These are phyloP conservation scores for Trachelus troglodyta DNA, from an alignment of 2,888 invertebrate species.

Conservation along the genomic window DNA sequence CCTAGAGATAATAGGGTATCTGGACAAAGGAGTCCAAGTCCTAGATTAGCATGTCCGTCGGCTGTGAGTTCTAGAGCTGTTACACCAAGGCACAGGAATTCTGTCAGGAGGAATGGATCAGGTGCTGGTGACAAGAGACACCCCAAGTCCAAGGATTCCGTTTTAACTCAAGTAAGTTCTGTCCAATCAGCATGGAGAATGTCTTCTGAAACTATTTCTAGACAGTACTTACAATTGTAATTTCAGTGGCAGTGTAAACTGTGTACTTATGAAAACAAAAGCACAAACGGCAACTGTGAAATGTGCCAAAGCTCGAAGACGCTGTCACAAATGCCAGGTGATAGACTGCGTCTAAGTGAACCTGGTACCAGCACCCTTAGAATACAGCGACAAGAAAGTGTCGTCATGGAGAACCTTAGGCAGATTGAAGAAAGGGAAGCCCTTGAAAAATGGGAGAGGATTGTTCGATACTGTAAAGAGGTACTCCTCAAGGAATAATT, in stretches of 20 bases:
- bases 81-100: conserved; percentile 61
- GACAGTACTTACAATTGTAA: neutral
- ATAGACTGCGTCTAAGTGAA: conserved; percentile 62
- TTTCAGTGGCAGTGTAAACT: conserved; percentile 79
- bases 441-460: conserved; percentile 90
- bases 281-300: conserved; percentile 74
- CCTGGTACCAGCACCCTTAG: conserved; percentile 64
- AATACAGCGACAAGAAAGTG: conserved; percentile 76
- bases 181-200: neutral
- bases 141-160: conserved; percentile 51
- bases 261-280: conserved; percentile 84
- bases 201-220: neutral
- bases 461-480: conserved; percentile 88
- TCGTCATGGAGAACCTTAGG: conserved; percentile 84
- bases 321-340: conserved; percentile 57
- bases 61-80: conserved; percentile 53
- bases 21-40: conserved; percentile 61
- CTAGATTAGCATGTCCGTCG: conserved; percentile 44
- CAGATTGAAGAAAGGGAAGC: conserved; percentile 89
- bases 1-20: conserved; percentile 46
- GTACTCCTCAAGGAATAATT: conserved; percentile 61
- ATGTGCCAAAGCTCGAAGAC: conserved; percentile 78
- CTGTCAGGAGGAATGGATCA: conserved; percentile 57
- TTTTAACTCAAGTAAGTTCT: conserved; percentile 44
- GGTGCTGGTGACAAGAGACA: conserved; percentile 52